phyloP scores from a whole-genome alignment of 2,888 invertebrate genomes.

The Apoderus coryli region DNA sequence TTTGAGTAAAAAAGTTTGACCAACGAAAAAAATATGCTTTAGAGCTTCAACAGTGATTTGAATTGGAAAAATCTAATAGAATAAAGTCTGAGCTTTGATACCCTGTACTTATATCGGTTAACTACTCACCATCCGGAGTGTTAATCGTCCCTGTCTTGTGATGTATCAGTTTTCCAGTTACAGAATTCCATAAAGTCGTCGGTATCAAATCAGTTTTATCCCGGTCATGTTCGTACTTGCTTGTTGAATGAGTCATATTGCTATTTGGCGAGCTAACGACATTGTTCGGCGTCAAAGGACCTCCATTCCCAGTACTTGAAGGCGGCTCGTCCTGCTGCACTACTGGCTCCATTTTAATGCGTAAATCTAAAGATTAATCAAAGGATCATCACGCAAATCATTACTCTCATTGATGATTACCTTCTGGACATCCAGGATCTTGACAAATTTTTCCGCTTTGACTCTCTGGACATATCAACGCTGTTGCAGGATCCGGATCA shows the following conservation, averaged over 20 bases:
- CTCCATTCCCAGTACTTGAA: constrained; percentile 30
- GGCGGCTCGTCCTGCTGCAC: constrained; percentile 28
- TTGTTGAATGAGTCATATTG: constrained; percentile 26
- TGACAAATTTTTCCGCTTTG: constrained; percentile 27
- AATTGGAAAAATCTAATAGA: too few relatives aligned
- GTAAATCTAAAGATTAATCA: constrained; percentile 45
- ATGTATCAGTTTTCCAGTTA: constrained; percentile 34
- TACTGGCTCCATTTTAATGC: constrained; percentile 53
- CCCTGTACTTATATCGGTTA: too few relatives aligned
- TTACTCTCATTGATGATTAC: constrained; percentile 24
- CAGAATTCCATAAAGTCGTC: constrained; percentile 41
- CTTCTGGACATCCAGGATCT: constrained; percentile 37
- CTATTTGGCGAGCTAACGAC: constrained; percentile 18
- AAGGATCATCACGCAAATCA: too few relatives aligned
- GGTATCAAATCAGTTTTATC: constrained; percentile 36
- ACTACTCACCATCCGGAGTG: constrained; percentile 68
- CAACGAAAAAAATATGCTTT: too few relatives aligned
- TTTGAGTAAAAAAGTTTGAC: too few relatives aligned
- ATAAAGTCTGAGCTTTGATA: too few relatives aligned
- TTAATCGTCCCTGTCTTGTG: constrained; percentile 64
- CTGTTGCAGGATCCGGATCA: constrained; percentile 33
- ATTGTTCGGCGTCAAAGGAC: constrained; percentile 18
- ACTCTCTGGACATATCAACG: constrained; percentile 35
- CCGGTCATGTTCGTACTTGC: constrained; percentile 24
- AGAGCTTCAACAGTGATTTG: too few relatives aligned